phyloP scores from a whole-genome alignment of 1,140 invertebrate genomes.

The Brachionus plicatilis region DNA sequence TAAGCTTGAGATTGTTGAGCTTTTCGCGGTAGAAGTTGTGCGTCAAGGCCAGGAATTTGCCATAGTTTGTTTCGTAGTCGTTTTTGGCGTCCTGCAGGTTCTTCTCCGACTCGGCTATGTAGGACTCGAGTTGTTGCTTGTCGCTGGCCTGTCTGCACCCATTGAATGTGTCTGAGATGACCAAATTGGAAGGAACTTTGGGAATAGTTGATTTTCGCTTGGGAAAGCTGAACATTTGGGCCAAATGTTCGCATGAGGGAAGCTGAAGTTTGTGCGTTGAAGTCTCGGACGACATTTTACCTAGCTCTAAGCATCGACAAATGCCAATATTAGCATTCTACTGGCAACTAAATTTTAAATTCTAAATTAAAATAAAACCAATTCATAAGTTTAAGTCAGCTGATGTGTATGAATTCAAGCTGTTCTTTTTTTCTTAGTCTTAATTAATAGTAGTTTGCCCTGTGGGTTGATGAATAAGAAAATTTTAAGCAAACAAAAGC shows the following conservation, averaged over 20 bases:
- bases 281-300: not conserved
- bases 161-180: not conserved
- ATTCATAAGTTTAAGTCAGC: not conserved
- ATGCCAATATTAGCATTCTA: not conserved
- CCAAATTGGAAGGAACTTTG: constrained; percentile 15
- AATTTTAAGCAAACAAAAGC: not conserved
- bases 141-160: not conserved
- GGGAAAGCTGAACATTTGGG: not conserved
- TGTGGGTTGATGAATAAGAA: not conserved
- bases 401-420: not conserved
- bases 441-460: not conserved
- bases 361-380: not conserved
- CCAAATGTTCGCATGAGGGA: not conserved
- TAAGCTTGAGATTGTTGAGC: not conserved
- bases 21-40: constrained; percentile 1
- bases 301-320: not conserved
- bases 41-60: not conserved
- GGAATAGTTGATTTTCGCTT: constrained; percentile 33
- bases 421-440: not conserved
- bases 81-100: not conserved
- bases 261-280: not conserved
- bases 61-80: constrained; percentile 9
- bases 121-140: not conserved
- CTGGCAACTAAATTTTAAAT: not conserved
- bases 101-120: not conserved